Base-by-base conservation (phyloP, 2,888 invertebrate species). In the Podotricha telesiphe region DNA sequence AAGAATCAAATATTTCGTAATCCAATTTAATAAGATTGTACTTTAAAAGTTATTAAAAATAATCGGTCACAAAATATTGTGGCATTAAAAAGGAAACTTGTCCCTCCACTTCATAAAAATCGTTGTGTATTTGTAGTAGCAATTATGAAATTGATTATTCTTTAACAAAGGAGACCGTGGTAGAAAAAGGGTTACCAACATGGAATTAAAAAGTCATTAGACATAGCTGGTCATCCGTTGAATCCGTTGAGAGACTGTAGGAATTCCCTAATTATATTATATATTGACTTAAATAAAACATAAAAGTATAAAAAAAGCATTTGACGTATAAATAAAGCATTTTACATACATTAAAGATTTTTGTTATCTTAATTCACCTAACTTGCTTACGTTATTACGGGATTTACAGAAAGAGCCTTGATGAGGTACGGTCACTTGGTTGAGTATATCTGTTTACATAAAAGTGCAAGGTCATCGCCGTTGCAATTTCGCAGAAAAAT, bases 201-300 rank as follows among this genome's bases (percentile, higher is more conserved):
- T 8, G 45, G 59, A 59, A 59, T 59, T 22, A 22, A 40, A 45
- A 40, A 45, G 20, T n/a, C 20, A 40, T 40, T 59, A 45, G 37
- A 45, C 22, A 59, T 59, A 59, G 40, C 59, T 59, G 42, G 55
- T 7, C 17, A 28, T 55, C 55, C 37, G 17, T 55, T 37, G 17
- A 37, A 17, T 55, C 34, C 50, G 20, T 50, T 55, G 55, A 34
- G 40, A n/a, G 42, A 59, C 56, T 13, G 15, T 1, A n/a, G 20
- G 20, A 59, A 20, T 42, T 59, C 7, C 42, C n/a, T 42, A 22
- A 59, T 59, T 42, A 42, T 8, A 20, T 22, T 59, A 55, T 34
- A 55, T 11, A 17, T 55, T 17, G 17, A 37, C 10, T 17, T 37
- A 55, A 37, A 17, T 37, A 37, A 55, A n/a, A 55, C 34, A 37